These are phyloP conservation scores for Hydrolagus colliei DNA, from an alignment of 2,797 vertebrate genomes.

Conservation along the genomic window DNA sequence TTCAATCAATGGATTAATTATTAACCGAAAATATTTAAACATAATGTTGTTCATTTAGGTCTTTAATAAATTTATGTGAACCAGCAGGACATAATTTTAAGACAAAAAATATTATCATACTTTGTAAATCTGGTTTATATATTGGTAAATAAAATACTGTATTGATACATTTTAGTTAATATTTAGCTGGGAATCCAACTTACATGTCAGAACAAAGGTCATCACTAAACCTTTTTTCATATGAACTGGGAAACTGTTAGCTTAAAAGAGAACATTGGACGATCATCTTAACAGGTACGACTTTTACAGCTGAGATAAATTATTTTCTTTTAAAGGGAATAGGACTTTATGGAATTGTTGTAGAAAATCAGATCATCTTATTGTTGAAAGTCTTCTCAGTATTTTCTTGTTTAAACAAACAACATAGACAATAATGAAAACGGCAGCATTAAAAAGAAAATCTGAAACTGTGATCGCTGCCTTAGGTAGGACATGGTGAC, in stretches of 20 bases:
- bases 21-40: neutral
- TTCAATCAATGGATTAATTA: neutral
- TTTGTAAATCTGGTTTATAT: neutral
- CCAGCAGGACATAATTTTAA: neutral
- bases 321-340: neutral
- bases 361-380: neutral
- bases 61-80: neutral
- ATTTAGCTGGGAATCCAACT: neutral
- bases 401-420: too few species aligned
- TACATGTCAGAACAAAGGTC: neutral
- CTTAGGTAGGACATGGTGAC: too few species aligned
- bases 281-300: slow-evolving; percentile 3
- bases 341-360: neutral
- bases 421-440: too few species aligned
- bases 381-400: too few species aligned
- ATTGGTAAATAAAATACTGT: neutral
- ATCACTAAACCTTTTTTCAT: neutral
- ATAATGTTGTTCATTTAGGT: too few species aligned
- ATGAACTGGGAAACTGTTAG: neutral
- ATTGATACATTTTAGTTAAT: neutral
- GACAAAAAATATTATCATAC: neutral
- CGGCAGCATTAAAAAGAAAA: too few species aligned
- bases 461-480: too few species aligned
- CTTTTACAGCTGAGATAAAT: too few species aligned
- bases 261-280: neutral